Conservation (phyloP, 2,888 invertebrate genomes). For the Trichopoda pennipes region DNA sequence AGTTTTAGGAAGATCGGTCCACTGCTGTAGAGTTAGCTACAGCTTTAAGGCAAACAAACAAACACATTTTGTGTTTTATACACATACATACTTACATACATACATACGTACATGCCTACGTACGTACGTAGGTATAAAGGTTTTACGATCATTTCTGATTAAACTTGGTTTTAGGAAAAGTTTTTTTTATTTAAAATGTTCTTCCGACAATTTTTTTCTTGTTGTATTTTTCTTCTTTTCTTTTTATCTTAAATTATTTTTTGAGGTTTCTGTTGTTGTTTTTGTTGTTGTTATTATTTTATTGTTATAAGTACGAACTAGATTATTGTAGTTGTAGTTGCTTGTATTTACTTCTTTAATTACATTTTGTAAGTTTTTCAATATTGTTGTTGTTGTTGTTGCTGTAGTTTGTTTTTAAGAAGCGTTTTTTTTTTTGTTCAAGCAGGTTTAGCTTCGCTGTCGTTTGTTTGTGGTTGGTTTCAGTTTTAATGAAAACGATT, state of each 20-base stretch:
- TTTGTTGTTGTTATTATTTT: conserved; percentile 41
- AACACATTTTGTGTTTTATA: too few relatives aligned
- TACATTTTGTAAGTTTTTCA: conserved; percentile 28
- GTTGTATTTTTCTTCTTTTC: background rate
- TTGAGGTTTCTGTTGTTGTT: conserved; percentile 11
- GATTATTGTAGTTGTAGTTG: conserved; percentile 27
- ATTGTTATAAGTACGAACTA: background rate
- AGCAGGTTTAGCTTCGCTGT: conserved; percentile 10
- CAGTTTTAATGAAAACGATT: too few relatives aligned
- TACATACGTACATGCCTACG: too few relatives aligned
- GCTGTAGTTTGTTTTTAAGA: conserved; percentile 20
- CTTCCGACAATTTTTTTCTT: background rate
- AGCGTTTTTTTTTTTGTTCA: conserved; percentile 28
- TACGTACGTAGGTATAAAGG: too few relatives aligned
- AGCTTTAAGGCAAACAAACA: too few relatives aligned
- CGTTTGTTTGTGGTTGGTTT: conserved; percentile 17
- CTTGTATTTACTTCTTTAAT: conserved; percentile 52
- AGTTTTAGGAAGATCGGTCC: too few relatives aligned
- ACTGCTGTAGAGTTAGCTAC: too few relatives aligned
- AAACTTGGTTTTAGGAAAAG: too few relatives aligned
- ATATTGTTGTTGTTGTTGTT: conserved; percentile 2
- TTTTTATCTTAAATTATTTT: background rate
- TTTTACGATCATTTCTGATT: background rate
- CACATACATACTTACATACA: too few relatives aligned
- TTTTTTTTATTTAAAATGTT: too few relatives aligned